Base-by-base conservation (phyloP, 2,113 vertebrate species). In the Gracilinanus agilis region DNA sequence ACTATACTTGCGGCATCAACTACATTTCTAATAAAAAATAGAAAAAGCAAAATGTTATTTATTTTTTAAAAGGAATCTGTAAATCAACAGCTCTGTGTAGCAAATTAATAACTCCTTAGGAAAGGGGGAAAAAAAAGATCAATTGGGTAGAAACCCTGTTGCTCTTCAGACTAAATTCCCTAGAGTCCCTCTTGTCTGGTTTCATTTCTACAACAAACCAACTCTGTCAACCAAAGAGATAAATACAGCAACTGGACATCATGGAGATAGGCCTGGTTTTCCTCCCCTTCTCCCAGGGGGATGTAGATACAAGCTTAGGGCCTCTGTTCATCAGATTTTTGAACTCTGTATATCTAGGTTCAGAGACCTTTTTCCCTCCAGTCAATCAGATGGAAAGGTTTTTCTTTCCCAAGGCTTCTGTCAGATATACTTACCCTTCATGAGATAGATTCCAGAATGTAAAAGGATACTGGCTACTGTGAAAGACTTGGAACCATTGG, bases 241-340 rank as follows among this genome's bases (percentile, higher is more conserved):
- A 56, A 88, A 91, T 44, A 55, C 27, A 27, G 25, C 27, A 9
- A n/a, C 8, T 58, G 2, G 1, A 25, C n/a, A 1, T 49, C 1
- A 40, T 4, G 11, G 54, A 90, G 88, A 53, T 53, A 11, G 3
- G 16, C 24, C 6, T 6, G 29, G 29, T 54, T 6, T 44, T 1
- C 9, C 0, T 54, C 53, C n/a, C 23, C 44, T 58, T 93, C 27
- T 55, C 44, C 40, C 27, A 25, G 12, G 0, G 58, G 67, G 53
- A 55, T 92, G 58, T 92, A 40, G 89, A 97, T 94, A 23, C 67
- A 83, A n/a, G 23, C 67, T 92, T 93, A 44, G 24, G 89, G 88
- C 83, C 53, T 96, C 24, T 90, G 1, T 88, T 93, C 54, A 0
- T 53, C 24, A 53, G 49, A 53, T n/a, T 53, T 12, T 83, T 44